Conservation (phyloP, 2,888 invertebrate species). For the Norana najaformis region DNA sequence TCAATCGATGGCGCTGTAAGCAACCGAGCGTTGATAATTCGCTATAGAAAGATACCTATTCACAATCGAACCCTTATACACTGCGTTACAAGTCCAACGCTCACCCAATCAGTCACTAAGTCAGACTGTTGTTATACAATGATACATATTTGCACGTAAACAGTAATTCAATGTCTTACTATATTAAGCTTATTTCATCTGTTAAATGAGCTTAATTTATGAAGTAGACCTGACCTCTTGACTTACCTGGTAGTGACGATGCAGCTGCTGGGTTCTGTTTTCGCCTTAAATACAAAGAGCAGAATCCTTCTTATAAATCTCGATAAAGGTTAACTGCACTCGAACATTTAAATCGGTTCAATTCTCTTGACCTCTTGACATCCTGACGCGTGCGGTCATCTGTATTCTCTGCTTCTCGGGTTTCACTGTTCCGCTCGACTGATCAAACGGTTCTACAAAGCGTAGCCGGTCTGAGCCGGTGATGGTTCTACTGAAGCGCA, state of each 20-base stretch:
- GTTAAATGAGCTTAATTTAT: not conserved
- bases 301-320: not conserved
- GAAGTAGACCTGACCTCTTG: not conserved
- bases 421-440: not conserved
- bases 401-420: not conserved
- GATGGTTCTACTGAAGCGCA: not conserved
- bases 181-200: not conserved
- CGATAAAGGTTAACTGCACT: too few relatives aligned
- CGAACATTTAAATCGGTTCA: not conserved
- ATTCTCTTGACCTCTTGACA: not conserved
- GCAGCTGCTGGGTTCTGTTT: not conserved
- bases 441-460: not conserved
- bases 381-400: not conserved
- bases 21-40: not conserved
- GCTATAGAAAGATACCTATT: not conserved
- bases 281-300: too few relatives aligned
- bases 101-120: too few relatives aligned
- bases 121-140: too few relatives aligned
- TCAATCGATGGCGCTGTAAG: too few relatives aligned
- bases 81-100: too few relatives aligned
- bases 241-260: not conserved
- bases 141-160: not conserved
- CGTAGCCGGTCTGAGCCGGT: not conserved
- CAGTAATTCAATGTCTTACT: not conserved
- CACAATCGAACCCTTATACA: not conserved